phyloP scores from a whole-genome alignment of 2,888 invertebrate species.

The Dasypolia templi region DNA sequence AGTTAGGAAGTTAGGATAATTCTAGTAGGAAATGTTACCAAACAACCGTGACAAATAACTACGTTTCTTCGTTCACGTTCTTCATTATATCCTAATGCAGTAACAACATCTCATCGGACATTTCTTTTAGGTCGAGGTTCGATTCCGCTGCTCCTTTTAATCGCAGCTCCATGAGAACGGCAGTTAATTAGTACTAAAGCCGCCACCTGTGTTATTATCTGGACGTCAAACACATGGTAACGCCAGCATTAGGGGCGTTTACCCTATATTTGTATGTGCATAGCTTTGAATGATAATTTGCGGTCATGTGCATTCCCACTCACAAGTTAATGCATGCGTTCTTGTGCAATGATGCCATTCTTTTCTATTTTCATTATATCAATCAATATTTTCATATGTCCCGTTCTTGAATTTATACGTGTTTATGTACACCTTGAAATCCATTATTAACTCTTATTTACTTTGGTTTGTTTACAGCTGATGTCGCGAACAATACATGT shows the following conservation, averaged over 20 bases:
- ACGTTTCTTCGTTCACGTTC: conserved; percentile 57
- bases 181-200: conserved; percentile 77
- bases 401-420: conserved; percentile 11
- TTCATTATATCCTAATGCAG: conserved; percentile 67
- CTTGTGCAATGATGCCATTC: conserved; percentile 62
- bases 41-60: conserved; percentile 74
- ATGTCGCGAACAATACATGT: conserved; percentile 56
- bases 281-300: conserved; percentile 77
- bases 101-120: conserved; percentile 66
- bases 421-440: conserved; percentile 20
- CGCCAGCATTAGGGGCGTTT: conserved; percentile 78
- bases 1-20: no score
- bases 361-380: conserved; percentile 58
- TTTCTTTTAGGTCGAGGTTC: conserved; percentile 71
- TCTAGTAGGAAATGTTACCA: conserved; percentile 55
- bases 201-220: conserved; percentile 79
- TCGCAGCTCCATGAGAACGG: conserved; percentile 80
- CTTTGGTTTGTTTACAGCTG: conserved; percentile 52
- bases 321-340: conserved; percentile 65
- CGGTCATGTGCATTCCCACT: conserved; percentile 74
- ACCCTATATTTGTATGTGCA: conserved; percentile 78
- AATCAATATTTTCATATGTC: conserved; percentile 37
- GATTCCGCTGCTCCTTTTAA: conserved; percentile 79
- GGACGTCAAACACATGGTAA: conserved; percentile 78
- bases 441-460: conserved; percentile 26